Base-by-base conservation (phyloP, 2,888 invertebrate species). In the Lepetodrilus schrolli region DNA sequence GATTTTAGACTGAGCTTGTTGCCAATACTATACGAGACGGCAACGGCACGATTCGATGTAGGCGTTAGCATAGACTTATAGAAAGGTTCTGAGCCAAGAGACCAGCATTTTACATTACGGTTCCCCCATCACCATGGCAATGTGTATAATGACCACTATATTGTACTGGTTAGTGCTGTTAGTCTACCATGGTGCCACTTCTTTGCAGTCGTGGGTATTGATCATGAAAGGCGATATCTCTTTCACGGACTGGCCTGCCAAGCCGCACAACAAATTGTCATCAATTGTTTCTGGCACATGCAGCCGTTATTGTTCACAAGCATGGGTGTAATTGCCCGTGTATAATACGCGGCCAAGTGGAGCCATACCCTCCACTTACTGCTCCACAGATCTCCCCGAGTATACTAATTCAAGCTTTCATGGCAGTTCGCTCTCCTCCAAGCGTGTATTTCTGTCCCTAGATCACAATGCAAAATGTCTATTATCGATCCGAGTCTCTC, bases 251-350 rank as follows among this genome's bases (percentile, higher is more conserved):
- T 10, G 43, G 43, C 10, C 43, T 4, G 43, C 43, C 43, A 17
- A 13, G 43, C 43, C 2, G 43, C n/a, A 43, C 43, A 43, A 17
- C 43, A 43, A 43, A 43, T 30, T 58, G 58, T 58, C 58, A 58
- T 58, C 58, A 58, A 58, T 58, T 58, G 34, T 58, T 30, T 30
- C 34, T n/a, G 26, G 7, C 13, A 13, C n/a, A 58, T 26, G 34
- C 58, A 58, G 34, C 30, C 17, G 58, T 30, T 30, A 30, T 23
- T 58, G 58, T 58, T 34, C 30, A 58, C 30, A 30, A 30, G 26
- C 58, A 58, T 58, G 34, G 34, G 34, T 17, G 26, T 58, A 58
- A 58, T 58, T 58, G 58, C 30, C 30, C 13, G 58, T n/a, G 58
- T 58, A 58, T 58, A 34, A 34, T 58, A 30, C 58, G 5, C 1